A percentile compares a stretch with the other conserved stretches of the same genome.
Evolutionary conservation across 2,888 invertebrate genomes (phyloP).

Genomic region (Pseudococcus jackbeardsleyi): DNA sequence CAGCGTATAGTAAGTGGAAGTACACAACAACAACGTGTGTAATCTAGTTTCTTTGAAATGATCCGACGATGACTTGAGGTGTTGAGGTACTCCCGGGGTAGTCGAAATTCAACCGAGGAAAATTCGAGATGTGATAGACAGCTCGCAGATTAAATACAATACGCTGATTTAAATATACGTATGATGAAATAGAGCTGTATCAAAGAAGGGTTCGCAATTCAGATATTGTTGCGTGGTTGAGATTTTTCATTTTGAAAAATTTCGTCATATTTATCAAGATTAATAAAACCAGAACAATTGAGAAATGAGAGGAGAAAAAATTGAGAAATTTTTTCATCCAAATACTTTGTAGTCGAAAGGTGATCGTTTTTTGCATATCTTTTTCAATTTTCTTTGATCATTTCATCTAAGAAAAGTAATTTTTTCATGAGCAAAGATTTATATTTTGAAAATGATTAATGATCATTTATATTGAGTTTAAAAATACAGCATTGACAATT

Average conservation of each 20-base stretch:
- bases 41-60: neutral
- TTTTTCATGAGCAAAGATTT: too few species aligned
- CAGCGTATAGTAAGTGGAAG: neutral
- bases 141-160: neutral
- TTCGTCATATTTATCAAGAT: neutral
- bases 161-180: neutral
- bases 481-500: too few species aligned
- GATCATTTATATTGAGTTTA: too few species aligned
- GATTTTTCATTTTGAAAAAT: neutral
- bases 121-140: neutral
- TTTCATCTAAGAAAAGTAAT: too few species aligned
- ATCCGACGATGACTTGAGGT: neutral
- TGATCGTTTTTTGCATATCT: too few species aligned
- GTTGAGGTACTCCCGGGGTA: neutral
- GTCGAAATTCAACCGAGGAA: neutral
- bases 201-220: neutral
- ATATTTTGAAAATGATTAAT: too few species aligned
- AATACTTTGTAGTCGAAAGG: too few species aligned
- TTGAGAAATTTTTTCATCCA: too few species aligned
- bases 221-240: neutral
- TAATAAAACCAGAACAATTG: too few species aligned
- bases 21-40: neutral
- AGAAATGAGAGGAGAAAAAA: too few species aligned
- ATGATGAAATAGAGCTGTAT: neutral
- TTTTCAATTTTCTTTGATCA: too few species aligned